Conservation (phyloP, 1,140 invertebrate species). For the Anadara kagoshimensis region DNA sequence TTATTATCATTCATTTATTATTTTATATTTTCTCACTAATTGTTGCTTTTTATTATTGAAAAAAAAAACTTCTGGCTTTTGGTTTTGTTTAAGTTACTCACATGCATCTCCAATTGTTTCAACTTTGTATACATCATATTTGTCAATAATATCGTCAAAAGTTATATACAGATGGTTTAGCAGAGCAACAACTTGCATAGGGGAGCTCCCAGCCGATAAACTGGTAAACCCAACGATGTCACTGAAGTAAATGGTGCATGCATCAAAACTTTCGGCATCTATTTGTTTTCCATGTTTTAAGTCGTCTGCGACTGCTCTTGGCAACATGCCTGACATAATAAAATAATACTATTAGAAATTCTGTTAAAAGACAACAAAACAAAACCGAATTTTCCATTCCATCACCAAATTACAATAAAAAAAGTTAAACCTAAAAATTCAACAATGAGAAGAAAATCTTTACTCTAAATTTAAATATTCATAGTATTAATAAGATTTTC, state of each 20-base stretch:
- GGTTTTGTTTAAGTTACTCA: constrained; percentile 82
- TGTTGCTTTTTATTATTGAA: too few relatives aligned
- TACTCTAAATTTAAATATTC: too few relatives aligned
- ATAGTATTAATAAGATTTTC: too few relatives aligned
- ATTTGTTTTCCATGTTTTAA: constrained; percentile 90
- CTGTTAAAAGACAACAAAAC: too few relatives aligned
- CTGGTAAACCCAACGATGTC: constrained; percentile 87
- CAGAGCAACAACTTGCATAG: constrained; percentile 82
- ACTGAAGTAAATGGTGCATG: constrained; percentile 92
- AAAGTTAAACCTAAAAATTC: too few relatives aligned
- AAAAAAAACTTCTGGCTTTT: too few relatives aligned
- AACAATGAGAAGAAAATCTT: too few relatives aligned
- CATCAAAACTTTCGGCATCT: constrained; percentile 88
- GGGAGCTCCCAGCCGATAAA: constrained; percentile 87
- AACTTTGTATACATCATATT: constrained; percentile 58
- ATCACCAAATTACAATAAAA: too few relatives aligned
- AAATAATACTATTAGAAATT: too few relatives aligned
- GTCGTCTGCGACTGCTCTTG: constrained; percentile 76
- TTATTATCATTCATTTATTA: too few relatives aligned
- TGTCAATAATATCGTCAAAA: constrained; percentile 55
- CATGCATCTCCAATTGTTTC: constrained; percentile 85
- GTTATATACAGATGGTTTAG: constrained; percentile 55
- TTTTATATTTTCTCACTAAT: too few relatives aligned
- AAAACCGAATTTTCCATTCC: too few relatives aligned
- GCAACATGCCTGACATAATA: constrained; percentile 69